These are phyloP conservation scores for Polyergus mexicanus DNA, from an alignment of 1,140 invertebrate species.

Conservation along the genomic window DNA sequence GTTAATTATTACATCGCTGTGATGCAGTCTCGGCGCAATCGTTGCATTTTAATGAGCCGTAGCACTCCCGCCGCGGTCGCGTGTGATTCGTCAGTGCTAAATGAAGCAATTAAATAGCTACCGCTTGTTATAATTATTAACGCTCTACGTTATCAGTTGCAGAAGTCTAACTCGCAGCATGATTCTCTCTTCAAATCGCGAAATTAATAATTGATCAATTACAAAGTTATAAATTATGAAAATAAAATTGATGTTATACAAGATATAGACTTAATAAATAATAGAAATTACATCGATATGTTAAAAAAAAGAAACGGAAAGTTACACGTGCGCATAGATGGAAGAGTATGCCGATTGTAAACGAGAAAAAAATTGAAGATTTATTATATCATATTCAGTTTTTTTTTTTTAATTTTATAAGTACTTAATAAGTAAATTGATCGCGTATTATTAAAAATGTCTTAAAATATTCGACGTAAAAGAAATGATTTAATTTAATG, in stretches of 20 bases:
- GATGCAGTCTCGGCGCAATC: background rate
- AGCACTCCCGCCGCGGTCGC: conserved; percentile 13
- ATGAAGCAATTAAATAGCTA: conserved; percentile 72
- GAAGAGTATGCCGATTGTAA: background rate
- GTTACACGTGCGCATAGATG: background rate
- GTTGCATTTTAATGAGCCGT: conserved; percentile 34
- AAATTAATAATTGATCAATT: background rate
- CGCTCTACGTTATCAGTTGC: conserved; percentile 3
- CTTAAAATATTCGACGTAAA: background rate
- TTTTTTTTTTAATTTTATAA: background rate
- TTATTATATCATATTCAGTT: background rate
- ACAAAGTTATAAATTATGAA: background rate
- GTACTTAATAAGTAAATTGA: background rate
- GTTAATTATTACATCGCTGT: conserved; percentile 28
- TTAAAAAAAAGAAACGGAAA: background rate
- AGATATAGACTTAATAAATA: background rate
- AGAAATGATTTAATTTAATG: background rate
- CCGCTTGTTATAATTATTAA: conserved; percentile 73
- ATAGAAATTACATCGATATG: background rate
- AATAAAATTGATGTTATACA: background rate
- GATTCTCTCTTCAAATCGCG: background rate
- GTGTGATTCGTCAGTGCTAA: conserved; percentile 56
- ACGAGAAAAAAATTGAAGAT: background rate
- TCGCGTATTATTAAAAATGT: background rate
- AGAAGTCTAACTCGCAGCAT: background rate